These are phyloP conservation scores for Anneissia japonica DNA, from an alignment of 35 echinoderm and acorn worm species.

Conservation along the genomic window DNA sequence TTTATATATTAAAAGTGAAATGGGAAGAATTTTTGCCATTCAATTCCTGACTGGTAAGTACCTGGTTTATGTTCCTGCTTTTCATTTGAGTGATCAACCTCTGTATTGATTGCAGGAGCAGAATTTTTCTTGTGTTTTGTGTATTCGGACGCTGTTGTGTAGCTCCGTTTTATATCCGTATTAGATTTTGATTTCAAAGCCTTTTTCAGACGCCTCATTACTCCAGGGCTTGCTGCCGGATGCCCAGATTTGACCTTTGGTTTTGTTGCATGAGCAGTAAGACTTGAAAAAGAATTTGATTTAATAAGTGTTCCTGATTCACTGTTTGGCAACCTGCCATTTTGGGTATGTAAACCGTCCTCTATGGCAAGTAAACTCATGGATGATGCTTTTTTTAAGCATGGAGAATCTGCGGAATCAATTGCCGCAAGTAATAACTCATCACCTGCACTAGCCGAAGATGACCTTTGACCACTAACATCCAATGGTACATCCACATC, in stretches of 20 bases:
- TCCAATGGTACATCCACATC: not conserved
- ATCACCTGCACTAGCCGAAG: not conserved
- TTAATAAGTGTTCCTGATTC: not conserved
- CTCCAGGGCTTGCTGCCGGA: not conserved
- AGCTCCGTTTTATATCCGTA: not conserved
- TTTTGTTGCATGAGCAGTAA: not conserved
- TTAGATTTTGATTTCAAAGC: not conserved
- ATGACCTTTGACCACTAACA: not conserved
- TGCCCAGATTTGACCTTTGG: not conserved
- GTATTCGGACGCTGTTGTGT: not conserved
- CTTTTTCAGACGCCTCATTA: not conserved
- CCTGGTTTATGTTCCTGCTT: not conserved
- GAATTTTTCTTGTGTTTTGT: not conserved
- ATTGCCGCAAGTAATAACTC: not conserved
- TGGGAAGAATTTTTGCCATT: not conserved
- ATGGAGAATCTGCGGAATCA: too few species aligned
- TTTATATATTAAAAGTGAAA: too few species aligned
- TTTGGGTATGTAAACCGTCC: not conserved
- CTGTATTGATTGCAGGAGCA: not conserved
- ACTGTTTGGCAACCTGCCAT: not conserved
- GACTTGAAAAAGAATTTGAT: not conserved
- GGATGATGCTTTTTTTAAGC: not conserved
- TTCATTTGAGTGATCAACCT: not conserved
- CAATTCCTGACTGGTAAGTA: not conserved
- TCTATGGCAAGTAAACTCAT: not conserved